phyloP scores from a whole-genome alignment of 1,140 invertebrate genomes.

The Phthorimaea operculella region DNA sequence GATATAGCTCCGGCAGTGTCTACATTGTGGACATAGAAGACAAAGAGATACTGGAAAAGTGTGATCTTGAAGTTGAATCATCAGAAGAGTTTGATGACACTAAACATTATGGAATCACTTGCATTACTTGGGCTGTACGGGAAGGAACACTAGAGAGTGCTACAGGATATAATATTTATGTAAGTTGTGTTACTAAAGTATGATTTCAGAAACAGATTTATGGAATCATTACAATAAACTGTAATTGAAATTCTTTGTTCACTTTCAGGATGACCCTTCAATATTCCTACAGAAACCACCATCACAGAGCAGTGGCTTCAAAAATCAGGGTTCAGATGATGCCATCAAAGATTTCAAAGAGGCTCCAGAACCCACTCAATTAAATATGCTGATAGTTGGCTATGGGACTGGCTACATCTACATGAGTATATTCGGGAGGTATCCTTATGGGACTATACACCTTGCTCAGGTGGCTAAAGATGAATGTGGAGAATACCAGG shows the following conservation, averaged over 20 bases:
- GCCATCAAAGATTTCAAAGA: conserved; percentile 73
- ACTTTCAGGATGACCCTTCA: conserved; percentile 66
- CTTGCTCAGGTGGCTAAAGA: conserved; percentile 68
- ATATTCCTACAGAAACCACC: conserved; percentile 68
- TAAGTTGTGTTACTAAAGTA: conserved; percentile 27
- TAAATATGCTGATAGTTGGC: conserved; percentile 84
- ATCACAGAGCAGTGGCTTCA: conserved; percentile 40
- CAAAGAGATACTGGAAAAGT: conserved; percentile 81
- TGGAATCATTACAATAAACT: background rate
- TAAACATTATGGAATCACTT: conserved; percentile 61
- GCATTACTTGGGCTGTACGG: conserved; percentile 71
- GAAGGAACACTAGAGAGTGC: conserved; percentile 47
- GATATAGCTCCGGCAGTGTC: conserved; percentile 76
- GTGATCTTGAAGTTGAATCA: conserved; percentile 65
- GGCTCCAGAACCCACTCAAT: conserved; percentile 73
- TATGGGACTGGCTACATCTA: conserved; percentile 78
- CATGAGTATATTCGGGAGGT: conserved; percentile 86
- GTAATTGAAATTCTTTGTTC: background rate
- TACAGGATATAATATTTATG: conserved; percentile 56
- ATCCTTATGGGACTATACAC: conserved; percentile 79
- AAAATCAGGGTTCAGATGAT: conserved; percentile 64
- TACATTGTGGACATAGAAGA: conserved; percentile 89
- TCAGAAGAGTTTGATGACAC: conserved; percentile 43
- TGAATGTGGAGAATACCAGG: conserved; percentile 68
- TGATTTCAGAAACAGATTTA: no score